phyloP scores from a whole-genome alignment of 2,888 invertebrate genomes.

The Drosophila parthenogenetica region DNA sequence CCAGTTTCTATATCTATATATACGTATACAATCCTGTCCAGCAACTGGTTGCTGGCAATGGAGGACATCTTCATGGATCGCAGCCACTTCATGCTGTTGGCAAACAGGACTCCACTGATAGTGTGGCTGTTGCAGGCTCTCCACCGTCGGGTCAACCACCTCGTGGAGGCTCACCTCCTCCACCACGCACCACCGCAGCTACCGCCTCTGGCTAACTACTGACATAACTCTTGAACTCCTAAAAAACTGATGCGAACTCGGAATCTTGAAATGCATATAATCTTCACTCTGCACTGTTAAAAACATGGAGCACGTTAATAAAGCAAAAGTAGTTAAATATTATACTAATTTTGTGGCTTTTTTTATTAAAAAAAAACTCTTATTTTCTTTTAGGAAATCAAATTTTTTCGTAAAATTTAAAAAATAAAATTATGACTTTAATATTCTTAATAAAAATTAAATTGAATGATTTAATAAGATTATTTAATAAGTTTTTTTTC shows the following conservation, averaged over 20 bases:
- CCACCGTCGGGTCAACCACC: slow-evolving; percentile 43
- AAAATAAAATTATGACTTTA: too few relatives aligned
- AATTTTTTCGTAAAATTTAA: too few relatives aligned
- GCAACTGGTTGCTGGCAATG: slow-evolving; percentile 30
- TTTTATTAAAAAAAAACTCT: too few relatives aligned
- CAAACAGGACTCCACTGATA: neutral
- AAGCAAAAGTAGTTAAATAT: slow-evolving; percentile 19
- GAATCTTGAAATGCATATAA: neutral
- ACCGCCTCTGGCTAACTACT: slow-evolving; percentile 27
- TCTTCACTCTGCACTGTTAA: slow-evolving; percentile 22
- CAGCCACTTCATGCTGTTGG: slow-evolving; percentile 30
- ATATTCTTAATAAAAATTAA: too few relatives aligned
- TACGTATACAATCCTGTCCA: neutral
- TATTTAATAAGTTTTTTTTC: too few relatives aligned
- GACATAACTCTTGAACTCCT: neutral
- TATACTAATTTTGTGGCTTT: too few relatives aligned
- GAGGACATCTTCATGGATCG: slow-evolving; percentile 4
- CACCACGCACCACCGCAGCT: slow-evolving; percentile 40
- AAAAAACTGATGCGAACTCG: neutral
- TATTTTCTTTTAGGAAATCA: too few relatives aligned
- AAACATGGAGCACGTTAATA: slow-evolving; percentile 25
- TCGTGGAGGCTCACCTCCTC: slow-evolving; percentile 35
- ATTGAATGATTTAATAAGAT: too few relatives aligned
- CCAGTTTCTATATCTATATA: too few relatives aligned
- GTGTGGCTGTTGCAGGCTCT: slow-evolving; percentile 26